These are phyloP conservation scores for Nomada fabriciana DNA, from an alignment of 2,888 invertebrate species.

Conservation along the genomic window DNA sequence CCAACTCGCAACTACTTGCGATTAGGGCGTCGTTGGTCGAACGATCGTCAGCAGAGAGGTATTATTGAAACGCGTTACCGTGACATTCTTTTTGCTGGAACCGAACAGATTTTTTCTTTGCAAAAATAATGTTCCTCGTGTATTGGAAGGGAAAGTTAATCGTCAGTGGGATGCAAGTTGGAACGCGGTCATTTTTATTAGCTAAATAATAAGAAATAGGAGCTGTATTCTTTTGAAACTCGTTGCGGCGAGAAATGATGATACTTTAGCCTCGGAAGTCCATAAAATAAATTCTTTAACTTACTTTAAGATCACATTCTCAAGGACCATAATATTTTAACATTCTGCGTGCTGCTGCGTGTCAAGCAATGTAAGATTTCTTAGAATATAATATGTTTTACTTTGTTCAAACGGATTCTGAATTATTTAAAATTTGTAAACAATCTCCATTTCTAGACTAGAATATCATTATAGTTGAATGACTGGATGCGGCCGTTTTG, in stretches of 20 bases:
- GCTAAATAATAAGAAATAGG: constrained; percentile 16
- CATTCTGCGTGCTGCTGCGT: too few species aligned
- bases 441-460: too few species aligned
- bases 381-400: too few species aligned
- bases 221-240: constrained; percentile 34
- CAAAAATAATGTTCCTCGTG: too few species aligned
- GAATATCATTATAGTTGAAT: not conserved
- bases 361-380: too few species aligned
- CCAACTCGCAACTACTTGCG: constrained; percentile 70
- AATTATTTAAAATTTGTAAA: too few species aligned
- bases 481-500: not conserved
- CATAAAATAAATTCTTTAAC: too few species aligned
- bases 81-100: not conserved
- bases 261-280: too few species aligned
- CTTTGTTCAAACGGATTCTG: too few species aligned
- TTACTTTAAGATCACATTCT: too few species aligned
- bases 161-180: constrained; percentile 65
- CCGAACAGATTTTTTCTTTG: not conserved
- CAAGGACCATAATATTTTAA: too few species aligned
- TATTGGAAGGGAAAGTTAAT: not conserved
- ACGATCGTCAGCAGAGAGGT: constrained; percentile 15
- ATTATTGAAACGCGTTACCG: not conserved
- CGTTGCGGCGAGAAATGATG: not conserved
- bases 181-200: constrained; percentile 66
- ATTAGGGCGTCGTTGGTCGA: constrained; percentile 29